Evolutionary conservation across 2,888 invertebrate genomes (phyloP).

Genomic region (Cyclophora albipunctata): DNA sequence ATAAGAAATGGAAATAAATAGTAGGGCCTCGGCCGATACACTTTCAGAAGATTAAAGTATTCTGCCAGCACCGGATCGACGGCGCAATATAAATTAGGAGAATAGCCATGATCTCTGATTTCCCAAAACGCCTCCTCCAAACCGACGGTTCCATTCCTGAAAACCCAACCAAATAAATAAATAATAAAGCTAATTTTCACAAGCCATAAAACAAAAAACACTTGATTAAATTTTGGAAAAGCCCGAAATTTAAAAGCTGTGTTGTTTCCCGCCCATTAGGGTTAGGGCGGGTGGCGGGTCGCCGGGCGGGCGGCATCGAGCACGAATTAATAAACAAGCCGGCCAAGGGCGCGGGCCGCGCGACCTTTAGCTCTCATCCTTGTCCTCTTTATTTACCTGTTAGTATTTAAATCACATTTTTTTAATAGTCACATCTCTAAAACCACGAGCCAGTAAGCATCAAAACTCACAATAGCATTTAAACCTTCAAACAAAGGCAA

Average conservation of each 20-base stretch:
- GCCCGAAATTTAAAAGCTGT: constrained; percentile 59
- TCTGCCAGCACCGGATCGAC: constrained; percentile 38
- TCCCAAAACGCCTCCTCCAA: constrained; percentile 21
- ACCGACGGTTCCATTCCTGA: constrained; percentile 12
- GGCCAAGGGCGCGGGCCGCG: constrained; percentile 58
- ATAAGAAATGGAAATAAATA: constrained; percentile 71
- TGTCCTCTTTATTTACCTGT: constrained; percentile 41
- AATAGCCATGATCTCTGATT: constrained; percentile 41
- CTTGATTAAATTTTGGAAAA: constrained; percentile 56
- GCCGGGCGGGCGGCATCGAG: constrained; percentile 49
- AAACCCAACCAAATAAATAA: constrained; percentile 22
- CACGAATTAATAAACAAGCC: constrained; percentile 69
- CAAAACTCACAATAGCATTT: too few relatives aligned
- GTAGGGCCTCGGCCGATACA: constrained; percentile 63
- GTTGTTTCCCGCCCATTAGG: constrained; percentile 64
- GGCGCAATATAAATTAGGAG: constrained; percentile 57
- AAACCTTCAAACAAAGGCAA: too few relatives aligned
- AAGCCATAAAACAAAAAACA: constrained; percentile 47
- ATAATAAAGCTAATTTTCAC: constrained; percentile 43
- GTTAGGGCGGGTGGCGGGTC: constrained; percentile 49
- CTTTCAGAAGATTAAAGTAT: constrained; percentile 70
- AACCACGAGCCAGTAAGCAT: background rate
- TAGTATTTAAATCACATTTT: constrained; percentile 4
- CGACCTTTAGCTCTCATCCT: constrained; percentile 53
- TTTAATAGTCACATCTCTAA: background rate